Base-by-base conservation (phyloP, 2,797 vertebrate species). In the Tiaroga cobitis region DNA sequence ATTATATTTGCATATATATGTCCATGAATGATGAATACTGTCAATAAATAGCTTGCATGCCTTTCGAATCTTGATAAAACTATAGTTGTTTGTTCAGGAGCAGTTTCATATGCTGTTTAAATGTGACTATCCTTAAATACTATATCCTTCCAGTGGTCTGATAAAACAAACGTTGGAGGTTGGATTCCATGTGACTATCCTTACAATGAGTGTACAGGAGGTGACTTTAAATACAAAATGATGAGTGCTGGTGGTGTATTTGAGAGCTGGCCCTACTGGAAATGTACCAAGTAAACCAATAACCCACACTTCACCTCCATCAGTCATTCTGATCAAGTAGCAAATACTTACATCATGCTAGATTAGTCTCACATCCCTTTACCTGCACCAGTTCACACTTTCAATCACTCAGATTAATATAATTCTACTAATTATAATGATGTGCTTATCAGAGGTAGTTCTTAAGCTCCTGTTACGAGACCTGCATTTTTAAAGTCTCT, bases 281-380 rank as follows among this genome's bases (percentile, higher is more conserved):
- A 81, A 80, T 67, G 76, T 21, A 68, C 29, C 21, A 63, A 82
- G 54, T 49, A 63, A 34, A 73, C 15, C 41, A 46, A 26, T 82
- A 34, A 63, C n/a, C 19, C 56, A 49, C 70, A 74, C 37, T 26
- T 34, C 8, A 21, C 59, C 68, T 59, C 56, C 68, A 87, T 89
- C 81, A 72, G 80, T 88, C 87, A 88, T 63, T 37, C 69, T 24
- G 74, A 43, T 32, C 32, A 61, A 82, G 70, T 43, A 81, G 73
- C 32, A 8, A 54, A 65, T 63, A 70, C 29, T 79, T 32, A 70
- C 72, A 51, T 78, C 81, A 76, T 56, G 76, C 73, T 85, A 79
- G 82, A 90, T 90, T 88, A 87, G 82, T 82, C 76, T 87, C 69
- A 49, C 37, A 72, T 85, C 84, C 24, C 80, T 88, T 85, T 81